Base-by-base conservation (phyloP, 2,888 invertebrate genomes). In the Protodeltote pygarga region DNA sequence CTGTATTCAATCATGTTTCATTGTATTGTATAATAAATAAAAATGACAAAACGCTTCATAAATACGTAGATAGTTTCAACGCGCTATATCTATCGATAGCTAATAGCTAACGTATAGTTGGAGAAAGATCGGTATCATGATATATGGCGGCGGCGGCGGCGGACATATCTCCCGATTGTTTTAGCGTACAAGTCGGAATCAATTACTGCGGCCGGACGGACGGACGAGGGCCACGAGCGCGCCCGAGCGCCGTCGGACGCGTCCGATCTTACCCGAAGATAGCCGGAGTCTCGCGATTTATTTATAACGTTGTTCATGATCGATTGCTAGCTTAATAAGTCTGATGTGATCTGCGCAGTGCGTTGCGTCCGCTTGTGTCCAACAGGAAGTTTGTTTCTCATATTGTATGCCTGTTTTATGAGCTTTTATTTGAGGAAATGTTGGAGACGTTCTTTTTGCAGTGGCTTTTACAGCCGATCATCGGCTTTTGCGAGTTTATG, bases 91-190 rank as follows among this genome's bases (percentile, higher is more conserved):
- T 60, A 63, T 65, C 50, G 60, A 60, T 49, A 65, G 48, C 47
- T 25, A 49, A 49, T 42, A 46, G 34, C 47, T 38, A 34, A 9
- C 20, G 38, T 19, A 28, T 15, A 32, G 35, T 16, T 23, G 37
- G 27, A 24, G 27, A 5, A 46, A 54, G 66, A 66, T 66, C 49
- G 0, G 29, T 66, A 66, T 66, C 66, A 64, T 64, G 66, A 66
- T 64, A 66, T 52, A 66, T 64, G 53, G 45, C 48, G 46, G 19
- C 40, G 45, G 47, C 55, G 42, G 37, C 42, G 54, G 35, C 59
- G 54, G 71, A 67, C 71, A 46, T 65, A 65, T 68, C 58, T 55
- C 40, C 40, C 65, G 54, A 70, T 65, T 70, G 71, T 71, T 71
- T 68, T 50, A 69, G 51, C 55, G 61, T 55, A 55, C 67, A 48